These are phyloP conservation scores for Ricordea florida DNA, from an alignment of 92 coral and sea anemone genomes.

Conservation along the genomic window DNA sequence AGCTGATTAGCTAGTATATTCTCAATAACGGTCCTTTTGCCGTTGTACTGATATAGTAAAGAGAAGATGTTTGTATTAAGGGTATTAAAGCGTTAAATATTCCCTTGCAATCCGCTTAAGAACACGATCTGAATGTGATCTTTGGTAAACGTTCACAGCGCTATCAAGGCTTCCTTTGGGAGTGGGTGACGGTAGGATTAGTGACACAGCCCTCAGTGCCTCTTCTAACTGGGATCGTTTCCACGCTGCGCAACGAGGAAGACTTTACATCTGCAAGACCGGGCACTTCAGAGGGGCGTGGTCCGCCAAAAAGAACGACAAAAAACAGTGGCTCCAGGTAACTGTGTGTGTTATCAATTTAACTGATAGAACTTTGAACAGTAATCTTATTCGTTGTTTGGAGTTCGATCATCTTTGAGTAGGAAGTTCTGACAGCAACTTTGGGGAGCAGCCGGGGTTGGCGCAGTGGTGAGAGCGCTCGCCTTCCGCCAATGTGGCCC, in stretches of 20 bases:
- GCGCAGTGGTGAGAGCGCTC: too few species aligned
- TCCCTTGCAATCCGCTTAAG: background rate
- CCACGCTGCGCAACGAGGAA: slow-evolving; percentile 60
- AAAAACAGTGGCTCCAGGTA: slow-evolving; percentile 82
- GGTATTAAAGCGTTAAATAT: background rate
- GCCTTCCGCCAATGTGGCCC: too few species aligned
- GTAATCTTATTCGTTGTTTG: background rate
- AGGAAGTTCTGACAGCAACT: too few species aligned
- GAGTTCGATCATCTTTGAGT: background rate
- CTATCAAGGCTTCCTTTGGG: slow-evolving; percentile 75
- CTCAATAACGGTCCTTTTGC: too few species aligned
- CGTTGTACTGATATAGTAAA: too few species aligned
- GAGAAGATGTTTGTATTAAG: too few species aligned
- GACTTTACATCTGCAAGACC: slow-evolving; percentile 58
- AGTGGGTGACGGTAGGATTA: slow-evolving; percentile 73
- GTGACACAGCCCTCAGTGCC: slow-evolving; percentile 68
- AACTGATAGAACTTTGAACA: background rate
- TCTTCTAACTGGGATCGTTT: slow-evolving; percentile 66
- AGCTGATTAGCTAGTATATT: too few species aligned
- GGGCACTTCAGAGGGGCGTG: slow-evolving; percentile 77
- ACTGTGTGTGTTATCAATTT: background rate
- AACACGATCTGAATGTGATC: background rate
- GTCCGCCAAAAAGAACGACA: slow-evolving; percentile 70
- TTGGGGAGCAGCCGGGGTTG: too few species aligned
- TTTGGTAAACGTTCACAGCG: slow-evolving; percentile 17